A percentile compares a stretch with the other conserved stretches of the same genome.
phyloP scores from a whole-genome alignment of 2,113 vertebrate species.

The Hiodon tergisus region DNA sequence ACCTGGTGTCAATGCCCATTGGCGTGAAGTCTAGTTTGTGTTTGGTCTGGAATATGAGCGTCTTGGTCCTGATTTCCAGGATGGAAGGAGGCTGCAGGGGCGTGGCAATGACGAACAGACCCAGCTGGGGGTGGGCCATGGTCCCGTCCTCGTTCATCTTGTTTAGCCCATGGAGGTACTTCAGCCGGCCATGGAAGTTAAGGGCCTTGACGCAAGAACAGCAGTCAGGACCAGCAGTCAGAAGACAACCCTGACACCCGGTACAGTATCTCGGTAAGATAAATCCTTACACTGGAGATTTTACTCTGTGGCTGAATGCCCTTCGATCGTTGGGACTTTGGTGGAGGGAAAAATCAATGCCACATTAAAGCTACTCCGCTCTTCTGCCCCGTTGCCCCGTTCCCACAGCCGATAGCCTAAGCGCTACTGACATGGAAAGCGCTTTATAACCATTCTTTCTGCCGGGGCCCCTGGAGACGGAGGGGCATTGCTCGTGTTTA shows the following conservation, averaged over 20 bases:
- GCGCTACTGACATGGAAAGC: not conserved
- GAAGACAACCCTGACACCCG: not conserved
- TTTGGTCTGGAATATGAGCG: slow-evolving; percentile 65
- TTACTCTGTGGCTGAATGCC: no score
- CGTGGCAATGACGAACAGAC: slow-evolving; percentile 56
- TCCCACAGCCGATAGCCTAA: not conserved
- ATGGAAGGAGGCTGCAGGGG: slow-evolving; percentile 61
- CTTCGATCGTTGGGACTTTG: not conserved
- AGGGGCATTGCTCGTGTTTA: slow-evolving; percentile 30
- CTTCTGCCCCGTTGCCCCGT: not conserved
- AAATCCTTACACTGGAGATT: no score
- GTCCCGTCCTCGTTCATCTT: slow-evolving; percentile 38
- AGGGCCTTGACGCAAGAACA: slow-evolving; percentile 48
- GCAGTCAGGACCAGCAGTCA: not conserved
- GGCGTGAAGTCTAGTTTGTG: slow-evolving; percentile 73
- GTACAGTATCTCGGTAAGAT: not conserved
- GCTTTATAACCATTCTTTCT: no score
- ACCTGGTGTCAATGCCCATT: slow-evolving; percentile 58
- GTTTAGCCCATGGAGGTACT: slow-evolving; percentile 59
- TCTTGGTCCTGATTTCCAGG: slow-evolving; percentile 62
- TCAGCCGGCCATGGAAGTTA: slow-evolving; percentile 66
- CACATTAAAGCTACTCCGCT: not conserved
- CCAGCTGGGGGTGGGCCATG: slow-evolving; percentile 46
- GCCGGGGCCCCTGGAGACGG: not conserved
- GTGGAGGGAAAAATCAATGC: no score